Base-by-base conservation (phyloP, 2,888 invertebrate genomes). In the Caenorhabditis doughertyi region DNA sequence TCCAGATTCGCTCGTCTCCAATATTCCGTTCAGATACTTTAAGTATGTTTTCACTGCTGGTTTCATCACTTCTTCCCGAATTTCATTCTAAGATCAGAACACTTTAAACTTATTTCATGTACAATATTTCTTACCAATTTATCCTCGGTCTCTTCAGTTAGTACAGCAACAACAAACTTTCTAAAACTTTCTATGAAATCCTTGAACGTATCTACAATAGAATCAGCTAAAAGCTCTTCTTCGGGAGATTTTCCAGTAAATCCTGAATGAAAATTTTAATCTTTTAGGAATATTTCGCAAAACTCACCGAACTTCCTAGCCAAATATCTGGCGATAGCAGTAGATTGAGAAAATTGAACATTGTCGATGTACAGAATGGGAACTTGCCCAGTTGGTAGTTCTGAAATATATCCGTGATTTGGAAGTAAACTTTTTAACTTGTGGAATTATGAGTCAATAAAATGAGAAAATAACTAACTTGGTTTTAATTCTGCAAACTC, bases 1-100 rank as follows among this genome's bases (percentile, higher is more conserved):
- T 44, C 79, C 79, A 2, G 79, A 79, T 53, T 49, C 18, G 29
- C 56, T 72, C 29, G 65, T 68, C 21, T 65, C 67, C 39, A 79
- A 39, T 39, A 73, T 47, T 16, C 42, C 42, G 8, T 65, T 72
- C 42, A 79, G 23, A 18, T 44, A 58, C 3, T n/a, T 7, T 7
- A 65, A 58, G 49, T 79, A 79, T 2, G 58, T n/a, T 3, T 51
- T 49, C 2, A 29, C 18, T 7, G 79, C 79, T 25, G 72, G 72
- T 25, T 23, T 67, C 32, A 39, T 67, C 8, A 79, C 32, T 13
- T 67, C 67, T 39, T 47, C 25, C 27, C 44, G 29, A 44, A 71
- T 56, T 18, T 49, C n/a, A 3, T 79, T 65, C 76, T 76, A 51
- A 13, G 56, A 55, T 11, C 32, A 25, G 7, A 7, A 11, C 29